A percentile compares a stretch with the other conserved stretches of the same genome.
phyloP scores from a whole-genome alignment of 1,140 invertebrate genomes.

The Whitmania pigra region DNA sequence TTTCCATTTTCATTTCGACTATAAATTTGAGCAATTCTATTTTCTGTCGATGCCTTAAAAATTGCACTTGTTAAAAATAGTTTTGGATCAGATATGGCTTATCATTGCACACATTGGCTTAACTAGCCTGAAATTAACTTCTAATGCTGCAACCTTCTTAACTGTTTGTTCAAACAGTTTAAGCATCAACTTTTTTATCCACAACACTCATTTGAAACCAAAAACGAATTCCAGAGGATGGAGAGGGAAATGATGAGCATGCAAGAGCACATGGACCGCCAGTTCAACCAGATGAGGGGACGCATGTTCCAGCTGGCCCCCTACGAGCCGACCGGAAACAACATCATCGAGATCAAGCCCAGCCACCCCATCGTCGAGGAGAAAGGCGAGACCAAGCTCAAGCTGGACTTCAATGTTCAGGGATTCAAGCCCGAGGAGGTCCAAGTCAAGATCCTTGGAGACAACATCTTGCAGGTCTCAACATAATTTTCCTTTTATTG shows the following conservation, averaged over 20 bases:
- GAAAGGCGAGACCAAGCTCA: conserved; percentile 19
- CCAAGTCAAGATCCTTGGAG: conserved; percentile 17
- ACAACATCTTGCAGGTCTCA: conserved; percentile 17
- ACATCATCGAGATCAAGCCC: conserved; percentile 15
- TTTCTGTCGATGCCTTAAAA: not conserved
- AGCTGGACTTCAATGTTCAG: conserved; percentile 19
- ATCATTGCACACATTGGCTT: too few relatives aligned
- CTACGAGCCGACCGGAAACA: not conserved
- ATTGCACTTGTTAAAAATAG: not conserved
- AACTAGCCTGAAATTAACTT: too few relatives aligned
- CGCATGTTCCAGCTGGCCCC: conserved; percentile 11
- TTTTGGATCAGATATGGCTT: too few relatives aligned
- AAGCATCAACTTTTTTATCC: too few relatives aligned
- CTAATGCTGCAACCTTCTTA: too few relatives aligned
- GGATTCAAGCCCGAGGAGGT: conserved; percentile 17
- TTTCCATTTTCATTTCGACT: not conserved
- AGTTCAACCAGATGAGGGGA: not conserved
- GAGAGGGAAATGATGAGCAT: conserved; percentile 5
- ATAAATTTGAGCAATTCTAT: not conserved
- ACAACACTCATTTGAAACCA: not conserved
- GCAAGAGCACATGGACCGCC: conserved; percentile 10
- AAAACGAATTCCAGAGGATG: conserved; percentile 8
- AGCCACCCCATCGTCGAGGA: conserved; percentile 13
- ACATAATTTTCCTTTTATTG: not conserved
- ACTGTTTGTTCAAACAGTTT: too few relatives aligned